A percentile compares a stretch with the other conserved stretches of the same genome.
Conservation (phyloP, 2,888 invertebrate species). For the Theristus sp. region DNA sequence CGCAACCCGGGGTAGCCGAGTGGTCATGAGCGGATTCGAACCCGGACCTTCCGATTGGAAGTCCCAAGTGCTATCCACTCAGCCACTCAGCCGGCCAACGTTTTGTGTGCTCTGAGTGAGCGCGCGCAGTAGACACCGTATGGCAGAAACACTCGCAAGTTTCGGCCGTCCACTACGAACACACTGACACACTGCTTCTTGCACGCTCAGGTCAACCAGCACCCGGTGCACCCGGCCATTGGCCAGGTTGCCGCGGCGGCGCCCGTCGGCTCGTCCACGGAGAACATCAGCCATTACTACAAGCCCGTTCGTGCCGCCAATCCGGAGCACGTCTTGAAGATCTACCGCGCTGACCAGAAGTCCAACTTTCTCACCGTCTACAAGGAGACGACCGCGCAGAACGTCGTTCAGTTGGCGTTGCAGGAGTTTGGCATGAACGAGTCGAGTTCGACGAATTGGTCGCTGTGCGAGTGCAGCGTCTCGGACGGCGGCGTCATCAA, state of each 20-base stretch:
- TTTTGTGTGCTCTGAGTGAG: too few species aligned
- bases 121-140: too few species aligned
- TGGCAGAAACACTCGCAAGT: too few species aligned
- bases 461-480: slow-evolving; percentile 84
- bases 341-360: slow-evolving; percentile 76
- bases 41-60: neutral
- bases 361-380: slow-evolving; percentile 91
- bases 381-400: slow-evolving; percentile 52
- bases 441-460: slow-evolving; percentile 43
- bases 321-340: slow-evolving; percentile 87
- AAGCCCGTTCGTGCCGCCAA: slow-evolving; percentile 34
- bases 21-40: too few species aligned
- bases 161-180: neutral
- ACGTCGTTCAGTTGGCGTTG: slow-evolving; percentile 84
- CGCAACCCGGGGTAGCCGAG: too few species aligned
- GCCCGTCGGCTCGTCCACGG: neutral
- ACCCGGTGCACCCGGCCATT: too few species aligned
- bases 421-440: slow-evolving; percentile 42
- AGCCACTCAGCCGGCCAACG: too few species aligned
- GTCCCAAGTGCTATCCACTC: too few species aligned
- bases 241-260: too few species aligned
- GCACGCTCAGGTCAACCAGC: too few species aligned
- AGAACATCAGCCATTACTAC: slow-evolving; percentile 17
- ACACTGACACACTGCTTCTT: too few species aligned
- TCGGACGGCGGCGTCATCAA: slow-evolving; percentile 67